A percentile compares a stretch with the other conserved stretches of the same genome.
These are phyloP conservation scores for Tipula helvola DNA, from an alignment of 2,888 invertebrate genomes.

Conservation along the genomic window DNA sequence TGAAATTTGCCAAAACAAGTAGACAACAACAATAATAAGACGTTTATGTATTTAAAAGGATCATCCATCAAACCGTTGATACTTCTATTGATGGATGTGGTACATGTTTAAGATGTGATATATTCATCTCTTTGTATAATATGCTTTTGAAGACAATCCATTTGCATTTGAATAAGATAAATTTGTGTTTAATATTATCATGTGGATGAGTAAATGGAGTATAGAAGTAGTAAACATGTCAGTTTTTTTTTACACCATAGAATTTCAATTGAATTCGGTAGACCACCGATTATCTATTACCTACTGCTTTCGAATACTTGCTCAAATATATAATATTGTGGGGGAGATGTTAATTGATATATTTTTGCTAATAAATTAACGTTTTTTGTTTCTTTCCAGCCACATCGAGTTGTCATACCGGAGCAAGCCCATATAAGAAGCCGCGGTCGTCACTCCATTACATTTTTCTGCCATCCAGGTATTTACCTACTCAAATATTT, in stretches of 20 bases:
- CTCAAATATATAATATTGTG: too few relatives aligned
- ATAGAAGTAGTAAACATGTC: too few relatives aligned
- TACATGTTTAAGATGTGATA: conserved; percentile 6
- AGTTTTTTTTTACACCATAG: too few relatives aligned
- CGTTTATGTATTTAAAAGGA: background rate
- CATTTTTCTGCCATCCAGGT: conserved; percentile 67
- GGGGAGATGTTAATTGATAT: too few relatives aligned
- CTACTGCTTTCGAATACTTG: too few relatives aligned
- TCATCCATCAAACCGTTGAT: background rate
- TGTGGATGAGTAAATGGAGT: background rate
- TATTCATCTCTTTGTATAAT: background rate
- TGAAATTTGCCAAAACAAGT: background rate
- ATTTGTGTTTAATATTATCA: background rate
- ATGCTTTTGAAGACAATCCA: background rate
- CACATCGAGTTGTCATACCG: conserved; percentile 62
- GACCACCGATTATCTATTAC: too few relatives aligned
- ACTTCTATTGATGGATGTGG: background rate
- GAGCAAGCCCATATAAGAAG: conserved; percentile 46
- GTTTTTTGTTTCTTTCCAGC: conserved; percentile 31
- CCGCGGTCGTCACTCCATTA: conserved; percentile 59
- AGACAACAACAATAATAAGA: background rate
- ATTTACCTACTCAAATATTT: conserved; percentile 17
- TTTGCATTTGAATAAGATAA: background rate
- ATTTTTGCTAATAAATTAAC: too few relatives aligned
- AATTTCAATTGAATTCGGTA: too few relatives aligned